phyloP scores from a whole-genome alignment of 2,888 invertebrate species.

The Julus scanicus region DNA sequence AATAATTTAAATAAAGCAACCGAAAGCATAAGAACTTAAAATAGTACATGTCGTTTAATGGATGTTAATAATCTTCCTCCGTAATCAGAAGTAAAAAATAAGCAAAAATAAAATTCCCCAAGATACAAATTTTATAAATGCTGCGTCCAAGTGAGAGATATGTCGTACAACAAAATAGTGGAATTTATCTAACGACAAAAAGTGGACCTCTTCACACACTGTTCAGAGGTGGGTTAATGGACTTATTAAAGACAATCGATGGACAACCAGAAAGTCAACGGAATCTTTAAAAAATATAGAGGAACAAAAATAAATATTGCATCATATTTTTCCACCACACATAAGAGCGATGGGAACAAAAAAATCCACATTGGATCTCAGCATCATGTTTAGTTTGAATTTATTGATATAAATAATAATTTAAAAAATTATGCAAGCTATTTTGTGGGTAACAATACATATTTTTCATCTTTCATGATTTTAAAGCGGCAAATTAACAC shows the following conservation, averaged over 20 bases:
- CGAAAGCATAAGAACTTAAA: slow-evolving; percentile 22
- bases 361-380: too few relatives aligned
- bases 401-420: too few relatives aligned
- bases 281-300: too few relatives aligned
- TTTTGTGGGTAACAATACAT: too few relatives aligned
- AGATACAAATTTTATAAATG: slow-evolving; percentile 16
- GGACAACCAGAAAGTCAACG: background rate
- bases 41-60: slow-evolving; percentile 38
- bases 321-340: too few relatives aligned
- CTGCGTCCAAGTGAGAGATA: slow-evolving; percentile 2
- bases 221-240: background rate
- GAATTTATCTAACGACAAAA: slow-evolving; percentile 25
- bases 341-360: too few relatives aligned
- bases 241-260: background rate
- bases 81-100: slow-evolving; percentile 15
- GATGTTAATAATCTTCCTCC: slow-evolving; percentile 35
- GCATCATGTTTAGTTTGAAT: too few relatives aligned
- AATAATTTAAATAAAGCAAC: background rate
- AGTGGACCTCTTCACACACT: background rate
- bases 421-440: too few relatives aligned
- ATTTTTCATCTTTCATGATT: too few relatives aligned
- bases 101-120: slow-evolving; percentile 28
- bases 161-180: slow-evolving; percentile 15
- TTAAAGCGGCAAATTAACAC: too few relatives aligned
- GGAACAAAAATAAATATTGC: too few relatives aligned